Base-by-base conservation (phyloP, 2,797 vertebrate genomes). In the Ceyx erithaca region DNA sequence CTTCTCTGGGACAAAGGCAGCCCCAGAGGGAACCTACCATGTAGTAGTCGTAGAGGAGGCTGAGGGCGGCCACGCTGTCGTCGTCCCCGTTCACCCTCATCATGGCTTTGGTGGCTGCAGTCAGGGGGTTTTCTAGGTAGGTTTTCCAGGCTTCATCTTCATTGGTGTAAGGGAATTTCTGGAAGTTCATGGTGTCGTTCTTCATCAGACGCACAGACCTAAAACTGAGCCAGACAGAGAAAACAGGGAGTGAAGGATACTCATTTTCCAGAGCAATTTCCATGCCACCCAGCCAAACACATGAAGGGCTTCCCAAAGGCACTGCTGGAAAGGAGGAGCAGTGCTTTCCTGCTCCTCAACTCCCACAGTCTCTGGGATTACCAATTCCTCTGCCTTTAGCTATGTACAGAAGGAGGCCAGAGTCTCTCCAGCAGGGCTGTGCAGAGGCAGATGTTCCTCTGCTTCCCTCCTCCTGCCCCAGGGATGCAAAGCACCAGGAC, bases 161-260 rank as follows among this genome's bases (percentile, higher is more conserved):
- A n/a, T 93, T 98, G 82, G 92, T 96, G 31, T 98, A 99, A 72
- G 98, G 90, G 89, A 98, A 98, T 87, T 98, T 98, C 96, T 98
- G 98, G 91, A 98, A 98, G 97, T 97, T 99, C 97, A 99, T 98
- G 87, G 97, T 98, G 76, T 99, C 99, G 16, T 98, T 99, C 97
- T 99, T 99, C 93, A 98, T 98, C 96, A 99, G 98, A 83, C 99
- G 98, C 97, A 99, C 98, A 73, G 99, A 98, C 95, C 99, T 99
- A 57, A 95, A 98, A 86, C 97, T 98, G 85, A 70, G 73, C 33
- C 64, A 59, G 46, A 72, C 41, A 35, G 84, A 84, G 21, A 16
- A 26, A 31, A 6, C 0, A 0, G 2, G 12, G 19, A n/a, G 4
- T 85, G 63, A 91, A 33, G 9, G 43, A 54, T 25, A 43, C 23